Evolutionary conservation across 2,797 vertebrate species (phyloP), one percentile per base, ranked within the genome.

Genomic region (Brotula barbata): DNA sequence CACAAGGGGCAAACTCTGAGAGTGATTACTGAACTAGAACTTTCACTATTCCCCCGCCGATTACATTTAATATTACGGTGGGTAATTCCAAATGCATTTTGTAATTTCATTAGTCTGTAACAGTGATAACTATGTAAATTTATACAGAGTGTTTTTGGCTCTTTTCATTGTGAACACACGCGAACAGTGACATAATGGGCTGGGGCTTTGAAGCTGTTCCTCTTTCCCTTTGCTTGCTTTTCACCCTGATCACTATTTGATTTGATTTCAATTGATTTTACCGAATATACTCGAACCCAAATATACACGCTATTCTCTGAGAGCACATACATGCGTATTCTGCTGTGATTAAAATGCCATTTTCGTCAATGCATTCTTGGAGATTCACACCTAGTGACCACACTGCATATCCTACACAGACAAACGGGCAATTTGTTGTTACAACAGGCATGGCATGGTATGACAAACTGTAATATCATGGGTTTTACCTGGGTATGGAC

Each of bases 401-500:
- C 1, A 50, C 53, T 31, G 1, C 16, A 41, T 51, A 61, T 25
- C 17, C 34, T 5, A 21, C 44, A n/a, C n/a, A 28, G n/a, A 47
- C 10, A 64, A 50, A 22, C 37, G 28, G 21, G 25, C 25, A 10
- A 11, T 42, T 60, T 55, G 10, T 20, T 41, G 61, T 55, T 5
- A 53, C 19, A 58, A 28, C 34, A 37, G 22, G 15, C 36, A 61
- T 40, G 13, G 16, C 21, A 25, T 43, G 46, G 44, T 42, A 15
- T 22, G 9, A 19, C 31, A 50, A 8, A 12, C 40, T 44, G 14
- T 48, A 39, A 25, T 17, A 20, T 54, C 48, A 64, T n/a, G 39
- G 31, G 7, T 61, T 48, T 41, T 45, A 92, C 91, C 92, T 91
- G 88, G 80, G 71, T 86, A 78, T 52, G 75, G 82, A 84, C 71